Evolutionary conservation across 35 echinoderm and acorn worm genomes (phyloP).

Genomic region (Patiria miniata): DNA sequence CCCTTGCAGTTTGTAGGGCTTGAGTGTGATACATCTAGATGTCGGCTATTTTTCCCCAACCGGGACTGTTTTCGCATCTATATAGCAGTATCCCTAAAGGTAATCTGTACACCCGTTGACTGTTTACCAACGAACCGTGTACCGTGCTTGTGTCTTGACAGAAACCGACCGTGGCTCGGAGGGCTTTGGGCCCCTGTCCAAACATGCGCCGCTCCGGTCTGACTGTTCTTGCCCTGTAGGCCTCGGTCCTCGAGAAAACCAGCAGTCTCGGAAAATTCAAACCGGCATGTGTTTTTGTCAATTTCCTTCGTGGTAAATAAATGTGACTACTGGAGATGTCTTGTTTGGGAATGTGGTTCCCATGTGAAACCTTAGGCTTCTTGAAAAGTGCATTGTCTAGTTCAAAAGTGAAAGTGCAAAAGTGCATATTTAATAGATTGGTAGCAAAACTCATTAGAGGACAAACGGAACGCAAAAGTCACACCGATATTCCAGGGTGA

Average conservation of each 20-base stretch:
- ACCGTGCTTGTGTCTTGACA: not conserved
- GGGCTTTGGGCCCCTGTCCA: not conserved
- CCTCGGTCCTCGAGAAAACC: not conserved
- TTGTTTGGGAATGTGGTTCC: not conserved
- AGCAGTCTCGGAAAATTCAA: too few relatives aligned
- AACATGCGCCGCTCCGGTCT: slow-evolving; percentile 1
- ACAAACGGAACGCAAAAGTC: too few relatives aligned
- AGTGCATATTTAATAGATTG: too few relatives aligned
- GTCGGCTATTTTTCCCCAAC: not conserved
- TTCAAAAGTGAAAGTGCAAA: not conserved
- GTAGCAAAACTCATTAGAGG: too few relatives aligned
- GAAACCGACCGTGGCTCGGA: not conserved
- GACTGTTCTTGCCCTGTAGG: not conserved
- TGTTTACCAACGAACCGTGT: not conserved
- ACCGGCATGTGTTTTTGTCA: too few relatives aligned
- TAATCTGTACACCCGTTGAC: too few relatives aligned
- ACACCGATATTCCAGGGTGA: too few relatives aligned
- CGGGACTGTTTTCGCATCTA: not conserved
- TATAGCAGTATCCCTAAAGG: not conserved
- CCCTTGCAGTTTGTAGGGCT: not conserved
- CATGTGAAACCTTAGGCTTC: not conserved
- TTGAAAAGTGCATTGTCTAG: not conserved
- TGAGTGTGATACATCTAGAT: not conserved
- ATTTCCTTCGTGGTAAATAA: not conserved
- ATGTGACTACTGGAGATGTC: not conserved